Base-by-base conservation (phyloP, 2,888 invertebrate genomes). In the Pinctada fucata region DNA sequence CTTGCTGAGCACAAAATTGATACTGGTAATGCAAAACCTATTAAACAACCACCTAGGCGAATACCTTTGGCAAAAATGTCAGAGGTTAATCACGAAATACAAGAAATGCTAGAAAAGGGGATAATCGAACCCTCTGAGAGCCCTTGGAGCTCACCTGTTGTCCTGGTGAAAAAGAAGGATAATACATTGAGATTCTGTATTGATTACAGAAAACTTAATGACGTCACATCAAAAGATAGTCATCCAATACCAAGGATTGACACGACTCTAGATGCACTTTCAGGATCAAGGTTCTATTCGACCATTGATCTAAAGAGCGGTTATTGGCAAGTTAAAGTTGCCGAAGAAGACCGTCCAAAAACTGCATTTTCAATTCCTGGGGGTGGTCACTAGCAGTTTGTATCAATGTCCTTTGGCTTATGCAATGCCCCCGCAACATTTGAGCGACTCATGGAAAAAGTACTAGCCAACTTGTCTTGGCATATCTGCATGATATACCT, bases 81-180 rank as follows among this genome's bases (percentile, higher is more conserved):
- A n/a, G n/a, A n/a, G n/a, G n/a, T n/a, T n/a, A n/a, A n/a, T n/a
- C n/a, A n/a, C n/a, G n/a, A n/a, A n/a, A n/a, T 48, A n/a, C n/a
- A n/a, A n/a, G n/a, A n/a, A n/a, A n/a, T n/a, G n/a, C n/a, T n/a
- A n/a, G n/a, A n/a, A n/a, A 69, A 48, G 48, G 4, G 48, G 45
- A 49, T 69, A 48, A 69, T 31, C 49, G 45, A 69, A 69, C 48
- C 45, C n/a, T 69, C 69, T 48, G 69, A 69, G n/a, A 69, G 69
- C 48, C 69, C 69, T 48, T 69, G 69, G 48, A 69, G 69, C n/a
- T 69, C 69, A n/a, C 69, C 69, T n/a, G 48, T 69, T 48, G 45
- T 69, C 8, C 48, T 69, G n/a, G 69, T 69, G 2, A 69, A 69
- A 48, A 69, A 69, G 49, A 69, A 69, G 48, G 69, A n/a, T n/a